Base-by-base conservation (phyloP, 2,113 vertebrate species). In the Labeo catla region DNA sequence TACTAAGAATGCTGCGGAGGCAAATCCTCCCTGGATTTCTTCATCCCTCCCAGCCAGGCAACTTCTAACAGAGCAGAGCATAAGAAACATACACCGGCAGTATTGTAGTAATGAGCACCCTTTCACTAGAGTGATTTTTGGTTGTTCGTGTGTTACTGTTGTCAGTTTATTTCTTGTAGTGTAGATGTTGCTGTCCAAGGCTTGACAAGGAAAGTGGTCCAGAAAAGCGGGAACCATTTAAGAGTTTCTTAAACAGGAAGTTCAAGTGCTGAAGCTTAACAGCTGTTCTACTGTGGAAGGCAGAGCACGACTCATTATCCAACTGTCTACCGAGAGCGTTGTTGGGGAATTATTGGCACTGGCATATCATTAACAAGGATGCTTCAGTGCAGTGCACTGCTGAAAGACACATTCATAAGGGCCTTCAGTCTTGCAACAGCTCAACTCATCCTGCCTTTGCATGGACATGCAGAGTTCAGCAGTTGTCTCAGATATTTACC, bases 291-390 rank as follows among this genome's bases (percentile, higher is more conserved):
- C 49, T 28, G 34, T 59, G 34, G 34, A 84, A 84, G 34, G 52
- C 68, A 84, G 52, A 73, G 50, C 68, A 43, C 13, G 66, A 73
- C 82, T 84, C 82, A 84, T 84, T 84, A 84, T 73, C 82, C 65
- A 50, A 84, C 82, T 84, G 65, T 84, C 82, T 82, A 34, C 61
- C 6, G 63, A 84, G 34, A 84, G 34, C 43, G 19, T 84, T 84
- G 82, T 84, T 74, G 65, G 82, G 68, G 82, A 84, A 84, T 84
- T 84, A 84, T 74, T 73, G 81, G 81, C 81, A 70, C 81, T 82
- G 81, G 81, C 81, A 82, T 82, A 84, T 84, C 50, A 84, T 84
- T 84, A 84, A 84, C 82, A 73, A 84, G 66, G 36, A 84, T 45
- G 68, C 82, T 84, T 72, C 28, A 73, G 68, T 43, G 68, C 21